Evolutionary conservation across 2,113 vertebrate species (phyloP).

Genomic region (Pelecanus crispus): DNA sequence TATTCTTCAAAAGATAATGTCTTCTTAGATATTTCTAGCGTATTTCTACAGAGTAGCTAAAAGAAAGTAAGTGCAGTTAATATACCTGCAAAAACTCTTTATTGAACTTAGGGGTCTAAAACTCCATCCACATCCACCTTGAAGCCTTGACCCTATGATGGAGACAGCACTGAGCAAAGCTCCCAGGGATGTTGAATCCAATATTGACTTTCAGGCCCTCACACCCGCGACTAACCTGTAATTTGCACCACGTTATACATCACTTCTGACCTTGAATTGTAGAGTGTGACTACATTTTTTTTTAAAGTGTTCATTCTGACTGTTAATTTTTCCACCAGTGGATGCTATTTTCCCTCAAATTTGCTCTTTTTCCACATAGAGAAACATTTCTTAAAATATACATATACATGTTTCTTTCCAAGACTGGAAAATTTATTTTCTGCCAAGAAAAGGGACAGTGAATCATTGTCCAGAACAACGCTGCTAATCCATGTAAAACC

Average conservation of each 20-base stretch:
- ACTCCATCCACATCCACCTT: neutral
- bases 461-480: slow-evolving; percentile 60
- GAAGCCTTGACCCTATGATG: neutral
- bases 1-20: neutral
- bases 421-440: slow-evolving; percentile 51
- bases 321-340: neutral
- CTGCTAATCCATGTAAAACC: slow-evolving; percentile 39
- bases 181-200: neutral
- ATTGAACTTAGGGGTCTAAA: neutral
- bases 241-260: neutral
- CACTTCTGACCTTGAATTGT: neutral
- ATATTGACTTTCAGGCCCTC: neutral
- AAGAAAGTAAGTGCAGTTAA: neutral
- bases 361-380: slow-evolving; percentile 35
- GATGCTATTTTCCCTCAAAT: neutral
- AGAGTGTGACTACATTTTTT: neutral
- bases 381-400: slow-evolving; percentile 7
- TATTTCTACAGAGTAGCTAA: neutral
- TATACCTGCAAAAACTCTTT: neutral
- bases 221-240: neutral
- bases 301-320: neutral
- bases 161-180: neutral
- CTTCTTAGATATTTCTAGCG: neutral
- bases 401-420: neutral
- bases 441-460: slow-evolving; percentile 58